These are phyloP conservation scores for Lepidocolaptes lacrymiger DNA, from an alignment of 2,797 vertebrate species.

Conservation along the genomic window DNA sequence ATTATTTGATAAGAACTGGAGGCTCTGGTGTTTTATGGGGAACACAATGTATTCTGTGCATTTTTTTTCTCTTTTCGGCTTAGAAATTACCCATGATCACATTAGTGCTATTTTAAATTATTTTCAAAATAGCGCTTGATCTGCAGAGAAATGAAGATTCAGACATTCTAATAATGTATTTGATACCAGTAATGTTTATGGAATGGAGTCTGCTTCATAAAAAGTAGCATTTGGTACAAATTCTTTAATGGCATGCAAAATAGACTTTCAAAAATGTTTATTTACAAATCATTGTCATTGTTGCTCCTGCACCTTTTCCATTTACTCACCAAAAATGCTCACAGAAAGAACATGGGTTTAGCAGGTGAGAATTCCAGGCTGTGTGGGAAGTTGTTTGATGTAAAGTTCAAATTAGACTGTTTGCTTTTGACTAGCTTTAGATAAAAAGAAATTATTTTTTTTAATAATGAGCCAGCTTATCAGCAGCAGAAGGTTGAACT, in stretches of 20 bases:
- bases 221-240: neutral
- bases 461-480: neutral
- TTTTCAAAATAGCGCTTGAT: neutral
- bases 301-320: neutral
- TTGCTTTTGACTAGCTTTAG: neutral
- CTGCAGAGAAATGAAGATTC: neutral
- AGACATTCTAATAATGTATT: neutral
- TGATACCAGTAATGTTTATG: neutral
- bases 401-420: neutral
- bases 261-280: neutral
- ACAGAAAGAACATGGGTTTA: accelerated
- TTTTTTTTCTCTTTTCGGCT: neutral
- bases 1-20: neutral
- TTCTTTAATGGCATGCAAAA: neutral
- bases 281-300: neutral
- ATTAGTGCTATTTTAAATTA: neutral
- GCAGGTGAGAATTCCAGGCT: neutral
- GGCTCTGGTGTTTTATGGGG: neutral
- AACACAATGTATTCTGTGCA: neutral
- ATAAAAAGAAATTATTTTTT: neutral
- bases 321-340: neutral
- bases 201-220: neutral
- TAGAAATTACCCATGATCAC: neutral
- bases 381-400: neutral
- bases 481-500: neutral